phyloP scores from a whole-genome alignment of 2,797 vertebrate species.

The Danio aesculapii region DNA sequence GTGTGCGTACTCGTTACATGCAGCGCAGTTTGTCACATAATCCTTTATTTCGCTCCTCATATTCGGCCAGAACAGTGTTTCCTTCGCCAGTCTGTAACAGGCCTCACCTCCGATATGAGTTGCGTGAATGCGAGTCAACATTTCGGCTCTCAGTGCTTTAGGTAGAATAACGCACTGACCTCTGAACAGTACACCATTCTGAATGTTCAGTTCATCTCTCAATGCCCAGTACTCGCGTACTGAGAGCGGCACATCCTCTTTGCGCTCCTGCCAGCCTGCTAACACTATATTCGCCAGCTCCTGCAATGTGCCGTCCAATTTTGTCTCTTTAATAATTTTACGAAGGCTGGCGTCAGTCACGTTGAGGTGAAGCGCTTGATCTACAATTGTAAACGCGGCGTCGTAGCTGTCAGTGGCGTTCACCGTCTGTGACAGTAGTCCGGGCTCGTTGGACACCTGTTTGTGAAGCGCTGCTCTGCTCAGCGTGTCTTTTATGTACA shows the following conservation, averaged over 20 bases:
- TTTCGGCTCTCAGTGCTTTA: not conserved
- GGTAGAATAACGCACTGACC: conserved; percentile 25
- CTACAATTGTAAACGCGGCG: not conserved
- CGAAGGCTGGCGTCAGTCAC: not conserved
- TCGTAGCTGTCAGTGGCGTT: not conserved
- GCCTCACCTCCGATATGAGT: not conserved
- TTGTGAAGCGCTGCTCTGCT: conserved; percentile 9
- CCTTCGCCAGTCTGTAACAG: not conserved
- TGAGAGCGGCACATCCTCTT: not conserved
- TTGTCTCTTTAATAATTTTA: not conserved
- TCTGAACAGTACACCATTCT: conserved; percentile 2
- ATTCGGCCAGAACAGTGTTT: not conserved
- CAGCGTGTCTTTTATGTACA: conserved; percentile 1
- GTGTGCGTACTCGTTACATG: conserved; percentile 15
- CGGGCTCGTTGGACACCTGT: not conserved
- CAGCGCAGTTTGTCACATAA: not conserved
- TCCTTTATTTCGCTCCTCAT: not conserved
- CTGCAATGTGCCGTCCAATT: not conserved
- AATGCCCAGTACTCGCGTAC: not conserved
- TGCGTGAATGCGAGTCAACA: not conserved
- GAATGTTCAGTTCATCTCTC: conserved; percentile 14
- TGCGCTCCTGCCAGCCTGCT: not conserved
- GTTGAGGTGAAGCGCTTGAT: not conserved
- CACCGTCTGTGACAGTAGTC: not conserved
- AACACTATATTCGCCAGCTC: not conserved